Evolutionary conservation across 64 coral and sea anemone genomes (phyloP).

Genomic region (Montipora efflorescens): DNA sequence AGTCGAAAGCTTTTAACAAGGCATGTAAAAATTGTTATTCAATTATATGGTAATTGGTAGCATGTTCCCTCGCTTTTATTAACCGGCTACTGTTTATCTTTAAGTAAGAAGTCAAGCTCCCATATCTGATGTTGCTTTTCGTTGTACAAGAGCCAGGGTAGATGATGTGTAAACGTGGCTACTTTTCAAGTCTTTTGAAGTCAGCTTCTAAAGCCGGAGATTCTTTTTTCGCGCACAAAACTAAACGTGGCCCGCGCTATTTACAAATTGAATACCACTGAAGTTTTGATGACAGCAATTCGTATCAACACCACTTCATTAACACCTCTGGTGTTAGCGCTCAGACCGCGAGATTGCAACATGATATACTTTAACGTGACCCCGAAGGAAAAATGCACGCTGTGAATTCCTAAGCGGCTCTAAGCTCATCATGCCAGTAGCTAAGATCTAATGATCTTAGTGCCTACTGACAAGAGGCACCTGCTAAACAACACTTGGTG

Average conservation of each 20-base stretch:
- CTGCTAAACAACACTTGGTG: no score
- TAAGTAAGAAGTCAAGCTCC: background rate
- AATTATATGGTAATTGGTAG: background rate
- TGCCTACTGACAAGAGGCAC: no score
- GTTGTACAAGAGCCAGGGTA: background rate
- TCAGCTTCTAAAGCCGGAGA: background rate
- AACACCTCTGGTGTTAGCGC: background rate
- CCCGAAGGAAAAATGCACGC: background rate
- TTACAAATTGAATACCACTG: constrained; percentile 1
- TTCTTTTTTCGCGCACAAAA: no score
- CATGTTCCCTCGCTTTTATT: background rate
- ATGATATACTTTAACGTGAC: background rate
- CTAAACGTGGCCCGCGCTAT: background rate
- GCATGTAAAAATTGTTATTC: background rate
- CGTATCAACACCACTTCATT: background rate
- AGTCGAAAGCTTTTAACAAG: background rate
- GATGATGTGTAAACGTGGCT: no score
- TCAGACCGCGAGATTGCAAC: background rate
- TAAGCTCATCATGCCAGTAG: background rate
- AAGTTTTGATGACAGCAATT: no score
- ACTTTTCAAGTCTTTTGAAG: no score
- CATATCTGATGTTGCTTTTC: background rate
- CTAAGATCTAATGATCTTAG: no score
- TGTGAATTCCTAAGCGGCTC: background rate
- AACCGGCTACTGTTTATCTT: background rate